A percentile compares a stretch with the other conserved stretches of the same genome.
Conservation (phyloP, 2,113 vertebrate species). For the Ceratotherium simum region DNA sequence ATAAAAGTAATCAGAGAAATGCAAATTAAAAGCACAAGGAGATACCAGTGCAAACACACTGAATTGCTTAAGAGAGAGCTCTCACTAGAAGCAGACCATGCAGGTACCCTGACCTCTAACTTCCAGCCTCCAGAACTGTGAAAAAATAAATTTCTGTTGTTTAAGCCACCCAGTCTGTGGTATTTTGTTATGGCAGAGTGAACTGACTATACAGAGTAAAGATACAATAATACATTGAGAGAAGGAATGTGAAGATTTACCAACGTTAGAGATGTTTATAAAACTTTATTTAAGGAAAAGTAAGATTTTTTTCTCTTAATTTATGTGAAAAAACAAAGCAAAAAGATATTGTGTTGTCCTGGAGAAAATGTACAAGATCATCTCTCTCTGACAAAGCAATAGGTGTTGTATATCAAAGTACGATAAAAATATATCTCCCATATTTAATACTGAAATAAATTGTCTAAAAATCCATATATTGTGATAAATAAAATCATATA, state of each 20-base stretch:
- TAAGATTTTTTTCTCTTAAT: not conserved
- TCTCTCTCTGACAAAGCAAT: not conserved
- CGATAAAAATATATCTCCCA: not conserved
- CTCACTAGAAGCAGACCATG: not conserved
- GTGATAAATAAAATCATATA: not conserved
- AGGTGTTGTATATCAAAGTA: not conserved
- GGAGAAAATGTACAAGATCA: not conserved
- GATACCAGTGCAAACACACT: not conserved
- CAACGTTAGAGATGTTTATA: not conserved
- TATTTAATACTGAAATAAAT: slow-evolving; percentile 6
- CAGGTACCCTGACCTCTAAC: not conserved
- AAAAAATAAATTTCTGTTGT: not conserved
- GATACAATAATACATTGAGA: not conserved
- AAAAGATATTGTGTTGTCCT: not conserved
- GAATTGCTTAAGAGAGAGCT: not conserved
- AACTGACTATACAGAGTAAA: not conserved
- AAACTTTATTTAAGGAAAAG: not conserved
- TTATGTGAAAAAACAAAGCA: not conserved
- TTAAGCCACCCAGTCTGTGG: not conserved
- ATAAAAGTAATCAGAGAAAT: not conserved
- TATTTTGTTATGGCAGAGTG: not conserved
- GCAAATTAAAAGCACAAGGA: not conserved
- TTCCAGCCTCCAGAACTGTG: not conserved
- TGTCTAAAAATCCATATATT: not conserved
- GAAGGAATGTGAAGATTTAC: not conserved